Conservation (phyloP, 2,797 vertebrate species). For the Lithobates sylvaticus region DNA sequence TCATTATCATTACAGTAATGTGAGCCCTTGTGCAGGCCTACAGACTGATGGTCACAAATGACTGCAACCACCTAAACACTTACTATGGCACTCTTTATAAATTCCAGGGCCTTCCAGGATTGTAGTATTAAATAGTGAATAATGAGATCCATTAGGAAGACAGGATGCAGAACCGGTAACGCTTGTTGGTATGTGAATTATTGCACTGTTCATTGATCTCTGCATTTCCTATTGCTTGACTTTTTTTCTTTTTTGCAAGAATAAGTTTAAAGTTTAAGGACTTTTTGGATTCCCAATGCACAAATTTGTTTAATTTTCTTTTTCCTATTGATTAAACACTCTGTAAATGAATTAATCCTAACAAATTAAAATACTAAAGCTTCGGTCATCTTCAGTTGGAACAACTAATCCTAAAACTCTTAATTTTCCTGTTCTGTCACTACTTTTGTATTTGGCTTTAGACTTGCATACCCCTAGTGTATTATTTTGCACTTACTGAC, state of each 20-base stretch:
- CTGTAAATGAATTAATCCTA: neutral
- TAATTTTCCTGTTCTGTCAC: neutral
- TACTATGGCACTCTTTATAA: no score
- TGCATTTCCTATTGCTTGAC: neutral
- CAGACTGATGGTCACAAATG: neutral
- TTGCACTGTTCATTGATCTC: neutral
- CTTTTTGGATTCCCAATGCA: neutral
- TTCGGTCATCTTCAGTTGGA: neutral
- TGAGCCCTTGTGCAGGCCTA: neutral
- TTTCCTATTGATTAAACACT: neutral
- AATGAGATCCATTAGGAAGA: no score
- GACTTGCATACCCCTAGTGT: slow-evolving; percentile 1
- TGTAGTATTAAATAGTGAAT: neutral
- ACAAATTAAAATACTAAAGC: neutral
- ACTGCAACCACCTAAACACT: neutral
- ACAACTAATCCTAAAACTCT: neutral
- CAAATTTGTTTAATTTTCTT: neutral
- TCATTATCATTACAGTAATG: neutral
- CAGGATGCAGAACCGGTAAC: neutral
- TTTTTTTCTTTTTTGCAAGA: neutral
- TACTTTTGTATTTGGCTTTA: neutral
- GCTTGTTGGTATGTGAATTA: neutral
- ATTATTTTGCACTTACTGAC: slow-evolving; percentile 27
- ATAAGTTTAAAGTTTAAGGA: neutral
- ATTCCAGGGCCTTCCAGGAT: no score